Conservation (phyloP, 2,888 invertebrate genomes). For the Rhagium mordax region DNA sequence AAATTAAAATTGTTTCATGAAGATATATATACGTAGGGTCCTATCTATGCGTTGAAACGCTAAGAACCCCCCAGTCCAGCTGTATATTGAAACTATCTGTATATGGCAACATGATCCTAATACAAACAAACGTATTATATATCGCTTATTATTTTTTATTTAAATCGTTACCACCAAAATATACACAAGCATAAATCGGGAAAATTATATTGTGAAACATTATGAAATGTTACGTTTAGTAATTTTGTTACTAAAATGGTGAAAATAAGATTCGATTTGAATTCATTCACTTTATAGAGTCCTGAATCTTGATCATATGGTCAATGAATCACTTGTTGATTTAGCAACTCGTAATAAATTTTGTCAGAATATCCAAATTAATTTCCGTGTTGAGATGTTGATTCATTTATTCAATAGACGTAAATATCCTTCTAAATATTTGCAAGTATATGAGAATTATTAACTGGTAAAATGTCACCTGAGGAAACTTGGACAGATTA, state of each 20-base stretch:
- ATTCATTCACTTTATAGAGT: no score
- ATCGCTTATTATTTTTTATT: no score
- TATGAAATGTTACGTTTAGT: no score
- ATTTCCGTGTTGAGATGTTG: no score
- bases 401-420: no score
- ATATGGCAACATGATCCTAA: not conserved
- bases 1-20: conserved; percentile 41
- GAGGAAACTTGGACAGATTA: not conserved
- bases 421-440: not conserved
- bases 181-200: not conserved
- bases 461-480: not conserved
- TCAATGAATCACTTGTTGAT: conserved; percentile 13
- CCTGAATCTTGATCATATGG: not conserved
- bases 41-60: conserved; percentile 25
- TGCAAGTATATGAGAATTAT: no score
- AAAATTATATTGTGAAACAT: not conserved
- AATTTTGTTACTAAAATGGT: no score
- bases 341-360: not conserved
- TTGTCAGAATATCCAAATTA: no score
- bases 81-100: no score
- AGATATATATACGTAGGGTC: conserved; percentile 46
- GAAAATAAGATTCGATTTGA: no score
- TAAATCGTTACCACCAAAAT: not conserved
- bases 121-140: not conserved
- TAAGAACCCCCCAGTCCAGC: not conserved